Evolutionary conservation across 2,113 vertebrate species (phyloP), one percentile per base, ranked within the genome.

Genomic region (Hyaena hyaena): DNA sequence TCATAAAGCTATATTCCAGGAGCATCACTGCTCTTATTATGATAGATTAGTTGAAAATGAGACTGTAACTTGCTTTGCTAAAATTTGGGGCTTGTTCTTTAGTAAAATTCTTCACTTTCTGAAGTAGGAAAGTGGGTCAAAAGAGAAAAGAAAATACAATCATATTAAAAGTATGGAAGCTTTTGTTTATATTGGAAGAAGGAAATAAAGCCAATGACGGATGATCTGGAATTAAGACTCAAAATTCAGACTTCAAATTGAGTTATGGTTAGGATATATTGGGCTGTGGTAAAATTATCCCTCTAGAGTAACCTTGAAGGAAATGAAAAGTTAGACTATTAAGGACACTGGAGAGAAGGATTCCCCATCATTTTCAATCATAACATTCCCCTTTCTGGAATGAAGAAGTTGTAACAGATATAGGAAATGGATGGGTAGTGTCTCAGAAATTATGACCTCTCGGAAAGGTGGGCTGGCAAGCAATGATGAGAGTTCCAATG

Each of bases 221-320:
- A 65, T 92, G 48, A 8, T 92, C 55, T 63, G n/a, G 58, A 94
- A 90, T 95, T 81, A 95, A 94, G 79, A 93, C 88, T 45, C 89
- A 95, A 98, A 88, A 96, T 97, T 96, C 88, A 97, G 86, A 50
- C 74, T 98, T 97, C 87, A 87, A 96, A 90, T 55, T 96, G 92
- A 97, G 74, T 93, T 61, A 39, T 86, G 82, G 61, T 48, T 97
- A 97, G 79, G 79, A 98, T 86, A 24, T 82, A 96, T 11, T 24
- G 68, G 89, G 58, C 88, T 98, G 31, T 85, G 93, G 73, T 48
- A 90, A 97, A 98, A 92, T 84, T 76, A 96, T 98, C 97, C 96
- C 90, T 96, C 98, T 97, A 96, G 95, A 95, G 43, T 97, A 95
- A 96, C 79, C 92, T 97, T 0, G 0, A 96, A 98, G 55, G 90